Conservation (phyloP, 2,797 vertebrate species). For the Orestias chungarensis region DNA sequence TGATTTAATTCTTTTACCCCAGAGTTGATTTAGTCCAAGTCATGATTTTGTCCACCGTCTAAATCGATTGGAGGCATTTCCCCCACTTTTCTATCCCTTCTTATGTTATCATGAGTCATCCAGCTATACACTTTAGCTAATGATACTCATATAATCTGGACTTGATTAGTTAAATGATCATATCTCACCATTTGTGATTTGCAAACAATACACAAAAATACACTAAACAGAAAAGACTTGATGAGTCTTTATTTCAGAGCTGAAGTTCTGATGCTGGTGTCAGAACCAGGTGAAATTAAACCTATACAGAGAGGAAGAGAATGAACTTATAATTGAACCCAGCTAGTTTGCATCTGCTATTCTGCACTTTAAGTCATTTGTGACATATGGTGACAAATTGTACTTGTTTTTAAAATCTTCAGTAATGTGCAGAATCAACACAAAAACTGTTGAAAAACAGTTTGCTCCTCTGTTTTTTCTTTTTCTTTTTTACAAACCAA, state of each 20-base stretch:
- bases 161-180: neutral
- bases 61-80: neutral
- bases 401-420: conserved; percentile 2
- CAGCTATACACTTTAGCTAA: neutral
- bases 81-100: neutral
- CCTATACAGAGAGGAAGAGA: neutral
- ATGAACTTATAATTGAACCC: no score
- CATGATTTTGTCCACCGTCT: neutral
- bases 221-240: no score
- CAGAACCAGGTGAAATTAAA: neutral
- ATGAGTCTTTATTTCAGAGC: neutral
- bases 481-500: conserved; percentile 3
- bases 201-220: neutral
- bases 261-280: neutral
- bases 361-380: conserved; percentile 7
- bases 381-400: conserved; percentile 26
- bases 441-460: conserved; percentile 16
- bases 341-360: neutral
- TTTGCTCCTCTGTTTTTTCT: neutral
- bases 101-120: neutral
- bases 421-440: conserved; percentile 24
- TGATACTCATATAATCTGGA: neutral
- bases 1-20: neutral
- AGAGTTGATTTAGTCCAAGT: neutral
- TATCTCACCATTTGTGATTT: neutral